A percentile compares a stretch with the other conserved stretches of the same genome.
Evolutionary conservation across 2,113 vertebrate genomes (phyloP).

Genomic region (Daphoenositta chrysoptera): DNA sequence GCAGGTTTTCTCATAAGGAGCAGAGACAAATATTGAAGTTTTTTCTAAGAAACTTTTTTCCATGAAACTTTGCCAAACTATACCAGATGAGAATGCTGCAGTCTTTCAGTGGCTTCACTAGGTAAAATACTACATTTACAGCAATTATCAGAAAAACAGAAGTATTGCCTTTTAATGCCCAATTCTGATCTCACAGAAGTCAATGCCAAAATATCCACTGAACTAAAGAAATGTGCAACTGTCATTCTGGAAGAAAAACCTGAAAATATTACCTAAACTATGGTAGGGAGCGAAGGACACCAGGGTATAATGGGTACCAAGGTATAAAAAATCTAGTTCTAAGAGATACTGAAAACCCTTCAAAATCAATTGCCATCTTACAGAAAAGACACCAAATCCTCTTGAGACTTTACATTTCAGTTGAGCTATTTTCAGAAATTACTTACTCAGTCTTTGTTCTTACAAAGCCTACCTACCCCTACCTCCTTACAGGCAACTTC

Average conservation of each 20-base stretch:
- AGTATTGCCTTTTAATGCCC: background rate
- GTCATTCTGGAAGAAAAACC: background rate
- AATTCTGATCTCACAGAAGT: background rate
- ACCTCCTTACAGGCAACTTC: background rate
- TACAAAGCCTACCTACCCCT: background rate
- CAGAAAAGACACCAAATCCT: background rate
- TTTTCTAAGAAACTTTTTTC: background rate
- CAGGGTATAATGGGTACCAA: no score
- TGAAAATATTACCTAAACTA: background rate
- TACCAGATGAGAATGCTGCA: background rate
- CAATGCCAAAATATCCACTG: background rate
- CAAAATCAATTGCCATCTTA: background rate
- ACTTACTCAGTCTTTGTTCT: background rate
- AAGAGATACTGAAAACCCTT: background rate
- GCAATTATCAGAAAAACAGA: background rate
- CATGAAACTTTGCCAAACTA: background rate
- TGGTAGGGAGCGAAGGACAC: background rate
- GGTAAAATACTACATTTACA: background rate
- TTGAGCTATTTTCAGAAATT: background rate
- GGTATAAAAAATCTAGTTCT: accelerated
- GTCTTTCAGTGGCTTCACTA: background rate
- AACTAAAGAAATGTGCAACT: background rate
- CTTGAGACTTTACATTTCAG: background rate
- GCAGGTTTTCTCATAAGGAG: background rate
- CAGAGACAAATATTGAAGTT: background rate